Conservation (phyloP, 2,797 vertebrate genomes). For the Carapus acus region DNA sequence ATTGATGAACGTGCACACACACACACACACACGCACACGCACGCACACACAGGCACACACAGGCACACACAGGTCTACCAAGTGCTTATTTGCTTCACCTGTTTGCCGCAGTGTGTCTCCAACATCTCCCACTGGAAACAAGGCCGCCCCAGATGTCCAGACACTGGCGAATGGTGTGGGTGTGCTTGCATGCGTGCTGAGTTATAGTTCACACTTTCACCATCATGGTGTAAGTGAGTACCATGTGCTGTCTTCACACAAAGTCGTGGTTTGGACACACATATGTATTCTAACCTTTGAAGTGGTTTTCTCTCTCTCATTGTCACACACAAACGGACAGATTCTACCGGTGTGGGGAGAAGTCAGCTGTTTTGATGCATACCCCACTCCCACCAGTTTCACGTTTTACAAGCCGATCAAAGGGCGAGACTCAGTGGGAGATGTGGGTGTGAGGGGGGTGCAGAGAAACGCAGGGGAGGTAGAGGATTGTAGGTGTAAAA, state of each 20-base stretch:
- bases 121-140: conserved; percentile 31
- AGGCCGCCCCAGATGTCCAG: neutral
- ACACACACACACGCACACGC: conserved; percentile 9
- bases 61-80: conserved; percentile 18
- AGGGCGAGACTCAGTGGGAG: conserved; percentile 30
- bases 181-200: neutral
- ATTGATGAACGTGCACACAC: conserved; percentile 32
- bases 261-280: conserved; percentile 26
- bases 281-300: conserved; percentile 29
- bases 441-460: too few relatives aligned
- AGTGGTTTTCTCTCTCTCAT: conserved; percentile 39
- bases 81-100: conserved; percentile 30
- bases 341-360: conserved; percentile 21
- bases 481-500: neutral
- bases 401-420: conserved; percentile 41
- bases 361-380: conserved; percentile 38
- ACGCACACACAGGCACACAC: conserved; percentile 8
- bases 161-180: neutral
- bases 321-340: neutral
- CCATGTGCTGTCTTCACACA: too few relatives aligned
- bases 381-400: conserved; percentile 31
- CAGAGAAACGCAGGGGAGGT: conserved; percentile 11
- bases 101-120: conserved; percentile 52
- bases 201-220: too few relatives aligned
- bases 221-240: too few relatives aligned